Base-by-base conservation (phyloP, 2,888 invertebrate species). In the Acleris literana region DNA sequence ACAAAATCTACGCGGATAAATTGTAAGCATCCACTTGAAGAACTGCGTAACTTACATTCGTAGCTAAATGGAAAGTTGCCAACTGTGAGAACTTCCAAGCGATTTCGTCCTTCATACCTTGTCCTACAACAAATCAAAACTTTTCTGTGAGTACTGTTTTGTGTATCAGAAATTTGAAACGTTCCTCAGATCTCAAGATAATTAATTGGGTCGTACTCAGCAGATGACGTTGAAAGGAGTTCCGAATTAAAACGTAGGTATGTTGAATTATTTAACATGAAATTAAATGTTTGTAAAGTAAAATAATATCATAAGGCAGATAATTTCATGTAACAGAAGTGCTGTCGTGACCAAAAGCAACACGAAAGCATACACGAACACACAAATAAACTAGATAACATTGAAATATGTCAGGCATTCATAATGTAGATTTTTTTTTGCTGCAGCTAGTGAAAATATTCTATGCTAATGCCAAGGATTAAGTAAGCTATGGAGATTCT, bases 111-210 rank as follows among this genome's bases (percentile, higher is more conserved):
- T 76, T 76, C 76, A 71, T 76, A 71, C 73, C 73, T 76, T 76
- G 74, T 78, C 76, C 75, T 76, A 73, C 69, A 74, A 81, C 77
- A 80, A 82, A 81, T 80, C 79, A 79, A 78, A 84, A 83, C 80
- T 82, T 84, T 80, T 77, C 74, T 82, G 75, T 5, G 2, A 46
- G 46, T 75, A 61, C 60, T 57, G 62, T 66, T 66, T 53, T 62
- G 61, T 62, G 57, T 62, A 66, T 66, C 66, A 62, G 62, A 66
- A 66, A 66, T 66, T 56, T 66, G 56, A 62, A 62, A 62, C 61
- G 62, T 66, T 61, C 52, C 57, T 52, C 39, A 55, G 57, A 53
- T 66, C 62, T 61, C 57, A 39, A 52, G 66, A 62, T 66, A 66
- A 62, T 66, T 61, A 66, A 66, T 57, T 53, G 61, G 39, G 51